phyloP scores from a whole-genome alignment of 2,888 invertebrate genomes.

The Strigamia maritima region DNA sequence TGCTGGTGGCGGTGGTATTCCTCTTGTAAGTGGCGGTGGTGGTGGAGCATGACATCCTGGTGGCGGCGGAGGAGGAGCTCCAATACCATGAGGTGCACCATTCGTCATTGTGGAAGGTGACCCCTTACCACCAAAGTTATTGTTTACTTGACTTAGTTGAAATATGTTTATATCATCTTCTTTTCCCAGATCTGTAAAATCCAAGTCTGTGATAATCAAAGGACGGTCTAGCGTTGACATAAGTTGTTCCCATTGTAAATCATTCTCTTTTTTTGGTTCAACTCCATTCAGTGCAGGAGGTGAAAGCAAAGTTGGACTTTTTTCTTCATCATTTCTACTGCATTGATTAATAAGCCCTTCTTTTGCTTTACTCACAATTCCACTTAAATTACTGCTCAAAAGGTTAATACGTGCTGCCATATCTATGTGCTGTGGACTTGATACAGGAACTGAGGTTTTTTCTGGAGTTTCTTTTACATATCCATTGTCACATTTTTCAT shows the following conservation, averaged over 20 bases:
- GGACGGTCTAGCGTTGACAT: constrained; percentile 71
- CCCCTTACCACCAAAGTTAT: constrained; percentile 60
- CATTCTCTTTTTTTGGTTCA: constrained; percentile 86
- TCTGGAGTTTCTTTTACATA: constrained; percentile 75
- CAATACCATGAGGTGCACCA: constrained; percentile 42
- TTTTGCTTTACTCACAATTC: constrained; percentile 88
- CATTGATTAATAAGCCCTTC: constrained; percentile 78
- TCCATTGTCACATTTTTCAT: not conserved
- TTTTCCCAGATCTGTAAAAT: constrained; percentile 87
- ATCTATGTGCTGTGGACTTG: constrained; percentile 37
- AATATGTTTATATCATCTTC: constrained; percentile 82
- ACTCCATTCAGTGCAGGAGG: constrained; percentile 40
- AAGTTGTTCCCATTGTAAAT: constrained; percentile 92
- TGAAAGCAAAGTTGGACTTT: constrained; percentile 41
- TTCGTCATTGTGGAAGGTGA: constrained; percentile 42
- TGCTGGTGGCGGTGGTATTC: constrained; percentile 56
- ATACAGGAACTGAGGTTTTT: constrained; percentile 54
- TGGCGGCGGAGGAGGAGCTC: constrained; percentile 40
- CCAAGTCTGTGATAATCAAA: constrained; percentile 83
- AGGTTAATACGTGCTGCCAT: not conserved
- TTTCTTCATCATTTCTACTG: constrained; percentile 73
- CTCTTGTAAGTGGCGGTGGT: constrained; percentile 48
- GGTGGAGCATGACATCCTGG: constrained; percentile 40
- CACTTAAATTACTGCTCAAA: constrained; percentile 67
- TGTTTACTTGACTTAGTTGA: constrained; percentile 56